Conservation (phyloP, 2,888 invertebrate genomes). For the Biston stratarius region DNA sequence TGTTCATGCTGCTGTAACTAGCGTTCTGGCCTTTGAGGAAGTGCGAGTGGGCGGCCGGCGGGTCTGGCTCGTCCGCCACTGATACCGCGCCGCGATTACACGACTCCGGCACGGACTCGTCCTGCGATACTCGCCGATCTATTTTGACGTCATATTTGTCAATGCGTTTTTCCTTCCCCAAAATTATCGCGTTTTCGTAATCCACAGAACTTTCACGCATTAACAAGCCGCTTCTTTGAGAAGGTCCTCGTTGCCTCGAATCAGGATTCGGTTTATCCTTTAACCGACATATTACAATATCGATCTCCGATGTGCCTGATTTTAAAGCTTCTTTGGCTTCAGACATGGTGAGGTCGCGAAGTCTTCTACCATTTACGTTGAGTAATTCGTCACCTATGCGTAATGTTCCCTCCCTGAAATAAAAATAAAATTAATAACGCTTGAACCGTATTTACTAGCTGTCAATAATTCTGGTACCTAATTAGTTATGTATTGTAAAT, state of each 20-base stretch:
- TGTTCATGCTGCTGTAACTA: constrained; percentile 87
- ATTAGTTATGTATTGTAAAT: too few species aligned
- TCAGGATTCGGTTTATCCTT: constrained; percentile 64
- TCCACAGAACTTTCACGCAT: constrained; percentile 90
- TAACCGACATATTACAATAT: constrained; percentile 88
- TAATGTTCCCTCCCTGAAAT: constrained; percentile 88
- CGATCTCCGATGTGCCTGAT: constrained; percentile 87
- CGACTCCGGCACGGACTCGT: constrained; percentile 70
- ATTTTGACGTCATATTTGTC: constrained; percentile 87
- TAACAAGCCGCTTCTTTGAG: constrained; percentile 60
- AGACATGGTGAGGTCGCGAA: constrained; percentile 88
- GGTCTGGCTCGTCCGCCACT: constrained; percentile 77
- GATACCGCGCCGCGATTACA: constrained; percentile 83
- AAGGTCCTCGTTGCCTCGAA: constrained; percentile 58
- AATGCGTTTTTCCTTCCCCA: constrained; percentile 81
- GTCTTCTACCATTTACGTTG: constrained; percentile 89
- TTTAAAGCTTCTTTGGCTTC: constrained; percentile 89
- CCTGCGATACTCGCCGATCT: constrained; percentile 88
- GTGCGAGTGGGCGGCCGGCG: constrained; percentile 80
- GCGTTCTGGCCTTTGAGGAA: constrained; percentile 88
- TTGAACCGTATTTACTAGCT: too few species aligned
- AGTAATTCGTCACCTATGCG: constrained; percentile 90
- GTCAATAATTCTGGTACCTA: too few species aligned
- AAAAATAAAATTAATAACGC: not conserved
- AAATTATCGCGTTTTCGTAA: constrained; percentile 88